These are phyloP conservation scores for Etheostoma cragini DNA, from an alignment of 2,113 vertebrate species.

Conservation along the genomic window DNA sequence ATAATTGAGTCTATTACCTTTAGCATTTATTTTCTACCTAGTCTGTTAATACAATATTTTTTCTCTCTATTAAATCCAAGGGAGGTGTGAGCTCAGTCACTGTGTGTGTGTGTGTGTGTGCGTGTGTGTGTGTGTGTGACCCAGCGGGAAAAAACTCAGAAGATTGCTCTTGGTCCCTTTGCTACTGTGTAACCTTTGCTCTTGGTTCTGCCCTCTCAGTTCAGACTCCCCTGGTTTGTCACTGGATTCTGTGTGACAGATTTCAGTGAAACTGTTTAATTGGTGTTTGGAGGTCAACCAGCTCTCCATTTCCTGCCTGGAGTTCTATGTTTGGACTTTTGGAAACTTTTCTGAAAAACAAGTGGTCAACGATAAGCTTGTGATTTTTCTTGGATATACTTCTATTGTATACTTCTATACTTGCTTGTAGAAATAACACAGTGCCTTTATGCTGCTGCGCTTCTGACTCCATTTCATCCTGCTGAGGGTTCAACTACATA, in stretches of 20 bases:
- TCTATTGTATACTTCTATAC: conserved; percentile 55
- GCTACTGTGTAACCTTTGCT: conserved; percentile 52
- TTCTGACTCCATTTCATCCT: conserved; percentile 44
- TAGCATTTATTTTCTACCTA: conserved; percentile 20
- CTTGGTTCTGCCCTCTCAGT: conserved; percentile 43
- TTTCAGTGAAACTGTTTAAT: conserved; percentile 36
- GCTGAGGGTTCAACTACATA: conserved; percentile 33
- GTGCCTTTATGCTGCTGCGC: conserved; percentile 74
- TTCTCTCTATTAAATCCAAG: conserved; percentile 13
- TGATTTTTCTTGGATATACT: conserved; percentile 44
- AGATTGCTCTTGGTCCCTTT: conserved; percentile 40
- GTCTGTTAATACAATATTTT: conserved; percentile 1
- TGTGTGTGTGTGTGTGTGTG: conserved; percentile 18
- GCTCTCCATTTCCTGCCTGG: conserved; percentile 17
- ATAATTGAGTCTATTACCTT: neutral
- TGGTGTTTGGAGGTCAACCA: conserved; percentile 41
- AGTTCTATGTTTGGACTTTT: conserved; percentile 31
- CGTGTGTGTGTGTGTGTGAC: conserved; percentile 21
- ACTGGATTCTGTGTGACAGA: conserved; percentile 34
- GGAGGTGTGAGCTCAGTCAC: neutral
- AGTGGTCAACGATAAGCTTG: conserved; percentile 14
- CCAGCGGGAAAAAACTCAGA: conserved; percentile 23
- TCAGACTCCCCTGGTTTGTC: conserved; percentile 36
- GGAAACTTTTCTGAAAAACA: conserved; percentile 32
- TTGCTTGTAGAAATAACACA: conserved; percentile 71